A percentile compares a stretch with the other conserved stretches of the same genome.
Evolutionary conservation across 2,797 vertebrate species (phyloP).

Genomic region (Discoglossus pictus): DNA sequence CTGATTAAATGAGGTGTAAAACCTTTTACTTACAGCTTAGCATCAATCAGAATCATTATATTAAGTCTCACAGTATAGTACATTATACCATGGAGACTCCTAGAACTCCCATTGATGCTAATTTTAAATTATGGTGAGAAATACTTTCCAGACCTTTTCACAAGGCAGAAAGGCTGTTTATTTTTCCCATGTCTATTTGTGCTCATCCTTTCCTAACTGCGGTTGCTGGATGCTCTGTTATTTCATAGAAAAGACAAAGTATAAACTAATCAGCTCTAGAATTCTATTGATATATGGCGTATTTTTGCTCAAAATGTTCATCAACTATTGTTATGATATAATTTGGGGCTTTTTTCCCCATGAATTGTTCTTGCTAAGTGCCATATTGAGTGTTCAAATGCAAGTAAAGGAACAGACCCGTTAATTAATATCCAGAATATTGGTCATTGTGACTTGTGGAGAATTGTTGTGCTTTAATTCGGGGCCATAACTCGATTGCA

Average conservation of each 20-base stretch:
- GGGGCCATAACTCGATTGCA: too few species aligned
- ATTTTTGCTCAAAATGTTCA: too few species aligned
- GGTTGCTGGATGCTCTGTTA: conserved; percentile 79
- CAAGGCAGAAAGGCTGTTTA: conserved; percentile 89
- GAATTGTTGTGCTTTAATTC: too few species aligned
- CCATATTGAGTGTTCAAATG: too few species aligned
- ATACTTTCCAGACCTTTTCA: conserved; percentile 85
- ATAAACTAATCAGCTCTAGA: too few species aligned
- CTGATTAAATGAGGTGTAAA: conserved; percentile 4
- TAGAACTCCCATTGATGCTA: conserved; percentile 58
- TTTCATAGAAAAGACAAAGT: too few species aligned
- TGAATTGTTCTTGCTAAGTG: conserved; percentile 7
- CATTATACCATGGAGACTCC: conserved; percentile 54
- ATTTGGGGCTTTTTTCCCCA: too few species aligned
- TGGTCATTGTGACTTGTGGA: too few species aligned
- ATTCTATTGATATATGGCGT: too few species aligned
- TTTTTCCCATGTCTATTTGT: conserved; percentile 98
- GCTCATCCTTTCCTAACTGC: conserved; percentile 73
- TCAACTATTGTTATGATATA: too few species aligned
- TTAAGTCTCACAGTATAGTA: conserved; percentile 21
- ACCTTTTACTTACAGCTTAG: conserved; percentile 1
- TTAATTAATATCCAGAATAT: too few species aligned
- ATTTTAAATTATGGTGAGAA: conserved; percentile 66
- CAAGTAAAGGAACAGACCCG: too few species aligned
- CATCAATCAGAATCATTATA: conserved; percentile 12